A percentile compares a stretch with the other conserved stretches of the same genome.
Evolutionary conservation across 2,113 vertebrate species (phyloP).

Genomic region (Spermophilus dauricus): DNA sequence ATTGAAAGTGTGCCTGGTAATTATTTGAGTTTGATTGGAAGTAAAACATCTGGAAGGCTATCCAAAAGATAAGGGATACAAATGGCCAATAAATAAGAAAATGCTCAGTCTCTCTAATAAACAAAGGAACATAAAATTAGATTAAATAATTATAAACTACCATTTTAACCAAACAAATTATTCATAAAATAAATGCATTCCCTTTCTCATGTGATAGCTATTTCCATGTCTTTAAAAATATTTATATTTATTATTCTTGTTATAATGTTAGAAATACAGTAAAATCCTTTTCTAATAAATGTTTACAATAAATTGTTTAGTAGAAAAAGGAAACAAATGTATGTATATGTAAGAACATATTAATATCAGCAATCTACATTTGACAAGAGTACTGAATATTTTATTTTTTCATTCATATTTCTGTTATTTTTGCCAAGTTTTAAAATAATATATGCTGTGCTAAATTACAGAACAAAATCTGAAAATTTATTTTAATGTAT

Average conservation of each 20-base stretch:
- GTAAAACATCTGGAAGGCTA: constrained; percentile 12
- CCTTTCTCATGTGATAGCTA: background rate
- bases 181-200: background rate
- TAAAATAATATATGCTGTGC: background rate
- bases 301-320: background rate
- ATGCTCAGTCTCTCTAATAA: background rate
- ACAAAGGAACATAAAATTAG: constrained; percentile 1
- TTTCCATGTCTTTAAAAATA: background rate
- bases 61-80: background rate
- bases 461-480: background rate
- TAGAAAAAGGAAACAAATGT: background rate
- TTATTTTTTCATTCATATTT: background rate
- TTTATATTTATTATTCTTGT: background rate
- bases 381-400: background rate
- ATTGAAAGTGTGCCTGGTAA: background rate
- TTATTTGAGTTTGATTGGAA: constrained; percentile 27
- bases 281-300: background rate
- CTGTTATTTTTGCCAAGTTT: background rate
- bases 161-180: background rate
- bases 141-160: background rate
- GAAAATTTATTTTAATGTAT: background rate
- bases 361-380: background rate
- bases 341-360: background rate
- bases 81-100: constrained; percentile 31
- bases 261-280: background rate